phyloP scores from a whole-genome alignment of 2,113 vertebrate genomes.

The Pluvianellus socialis region DNA sequence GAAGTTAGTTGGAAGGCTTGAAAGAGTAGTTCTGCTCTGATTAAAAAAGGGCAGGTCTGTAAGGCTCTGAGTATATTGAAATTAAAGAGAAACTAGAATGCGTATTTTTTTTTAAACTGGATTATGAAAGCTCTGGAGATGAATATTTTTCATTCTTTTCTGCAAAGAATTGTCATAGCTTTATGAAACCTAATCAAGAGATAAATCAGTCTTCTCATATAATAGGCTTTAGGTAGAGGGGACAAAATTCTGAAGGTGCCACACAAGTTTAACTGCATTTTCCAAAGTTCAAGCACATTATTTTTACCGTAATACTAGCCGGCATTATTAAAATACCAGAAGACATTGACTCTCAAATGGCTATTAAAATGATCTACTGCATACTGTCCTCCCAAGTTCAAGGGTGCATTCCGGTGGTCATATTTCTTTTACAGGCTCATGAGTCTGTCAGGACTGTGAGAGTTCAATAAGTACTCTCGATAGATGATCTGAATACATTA shows the following conservation, averaged over 20 bases:
- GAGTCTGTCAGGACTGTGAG: background rate
- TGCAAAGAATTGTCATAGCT: background rate
- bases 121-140: background rate
- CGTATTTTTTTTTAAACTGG: background rate
- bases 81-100: background rate
- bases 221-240: background rate
- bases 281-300: conserved; percentile 51
- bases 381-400: background rate
- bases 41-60: background rate
- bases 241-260: conserved; percentile 3
- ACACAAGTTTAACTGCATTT: background rate
- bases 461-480: background rate
- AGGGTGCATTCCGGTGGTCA: background rate
- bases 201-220: background rate
- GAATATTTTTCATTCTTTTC: background rate
- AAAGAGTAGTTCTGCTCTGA: background rate
- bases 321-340: background rate
- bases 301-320: background rate
- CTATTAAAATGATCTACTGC: conserved; percentile 1
- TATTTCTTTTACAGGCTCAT: background rate
- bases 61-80: background rate
- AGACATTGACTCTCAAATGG: background rate
- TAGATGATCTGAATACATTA: background rate
- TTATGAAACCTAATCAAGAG: background rate
- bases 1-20: background rate